These are phyloP conservation scores for Parnassius apollo DNA, from an alignment of 2,888 invertebrate species.

Conservation along the genomic window DNA sequence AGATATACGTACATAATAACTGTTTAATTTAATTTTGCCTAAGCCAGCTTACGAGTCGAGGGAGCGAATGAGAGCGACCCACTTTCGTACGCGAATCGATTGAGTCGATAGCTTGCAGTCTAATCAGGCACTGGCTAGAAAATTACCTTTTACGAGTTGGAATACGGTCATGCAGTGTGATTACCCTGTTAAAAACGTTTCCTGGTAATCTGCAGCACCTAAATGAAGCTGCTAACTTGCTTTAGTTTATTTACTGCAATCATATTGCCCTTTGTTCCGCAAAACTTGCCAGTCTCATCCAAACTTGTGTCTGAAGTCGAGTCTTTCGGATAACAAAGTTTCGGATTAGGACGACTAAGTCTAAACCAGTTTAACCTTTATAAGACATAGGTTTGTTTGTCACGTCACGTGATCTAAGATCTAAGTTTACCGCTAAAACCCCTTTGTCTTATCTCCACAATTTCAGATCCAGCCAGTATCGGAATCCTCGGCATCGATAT, in stretches of 20 bases:
- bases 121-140: conserved; percentile 44
- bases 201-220: conserved; percentile 5
- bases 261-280: neutral
- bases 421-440: too few relatives aligned
- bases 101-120: conserved; percentile 45
- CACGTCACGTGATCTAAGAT: too few relatives aligned
- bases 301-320: too few relatives aligned
- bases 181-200: conserved; percentile 14
- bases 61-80: conserved; percentile 36
- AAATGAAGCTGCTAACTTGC: neutral
- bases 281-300: too few relatives aligned
- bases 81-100: conserved; percentile 50
- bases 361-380: too few relatives aligned
- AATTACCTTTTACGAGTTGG: conserved; percentile 42
- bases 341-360: too few relatives aligned
- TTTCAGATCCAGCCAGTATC: too few relatives aligned
- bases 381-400: too few relatives aligned
- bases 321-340: too few relatives aligned
- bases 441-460: too few relatives aligned
- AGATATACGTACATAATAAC: conserved; percentile 11
- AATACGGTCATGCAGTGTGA: conserved; percentile 27
- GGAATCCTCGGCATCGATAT: too few relatives aligned
- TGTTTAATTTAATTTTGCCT: conserved; percentile 21
- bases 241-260: neutral
- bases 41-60: conserved; percentile 9